Evolutionary conservation across 2,797 vertebrate genomes (phyloP).

Genomic region (Tamandua tetradactyla): DNA sequence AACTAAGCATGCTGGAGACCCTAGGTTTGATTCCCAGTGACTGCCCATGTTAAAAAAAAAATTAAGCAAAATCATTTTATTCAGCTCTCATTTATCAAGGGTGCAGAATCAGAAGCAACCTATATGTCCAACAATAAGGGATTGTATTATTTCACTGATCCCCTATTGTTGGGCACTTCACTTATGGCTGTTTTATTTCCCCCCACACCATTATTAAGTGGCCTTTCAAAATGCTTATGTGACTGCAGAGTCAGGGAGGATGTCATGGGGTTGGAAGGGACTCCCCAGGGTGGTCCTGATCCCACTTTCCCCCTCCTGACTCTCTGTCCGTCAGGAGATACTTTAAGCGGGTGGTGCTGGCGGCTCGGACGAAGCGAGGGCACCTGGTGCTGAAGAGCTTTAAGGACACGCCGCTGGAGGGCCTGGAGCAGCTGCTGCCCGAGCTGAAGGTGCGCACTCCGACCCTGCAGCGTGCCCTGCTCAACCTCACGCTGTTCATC

Average conservation of each 20-base stretch:
- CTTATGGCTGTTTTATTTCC: not conserved
- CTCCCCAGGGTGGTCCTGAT: not conserved
- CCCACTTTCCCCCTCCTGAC: not conserved
- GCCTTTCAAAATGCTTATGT: not conserved
- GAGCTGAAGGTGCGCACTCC: conserved; percentile 81
- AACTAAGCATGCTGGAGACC: too few relatives aligned
- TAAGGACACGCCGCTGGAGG: conserved; percentile 84
- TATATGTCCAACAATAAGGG: not conserved
- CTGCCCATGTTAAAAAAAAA: too few relatives aligned
- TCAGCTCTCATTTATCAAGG: not conserved
- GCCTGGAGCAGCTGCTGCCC: conserved; percentile 83
- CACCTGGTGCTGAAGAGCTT: conserved; percentile 85
- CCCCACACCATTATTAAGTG: not conserved
- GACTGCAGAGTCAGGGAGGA: not conserved
- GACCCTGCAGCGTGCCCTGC: conserved; percentile 75
- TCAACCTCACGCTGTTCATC: conserved; percentile 78
- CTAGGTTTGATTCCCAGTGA: too few relatives aligned
- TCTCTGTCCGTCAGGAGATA: conserved; percentile 71
- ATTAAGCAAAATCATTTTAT: not conserved
- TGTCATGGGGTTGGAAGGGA: not conserved
- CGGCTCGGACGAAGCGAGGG: conserved; percentile 70
- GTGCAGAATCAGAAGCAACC: not conserved
- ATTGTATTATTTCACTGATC: not conserved
- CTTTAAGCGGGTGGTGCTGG: conserved; percentile 84
- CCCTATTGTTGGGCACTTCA: not conserved